phyloP scores from a whole-genome alignment of 64 coral and sea anemone species.

The Stichodactyla mertensii region DNA sequence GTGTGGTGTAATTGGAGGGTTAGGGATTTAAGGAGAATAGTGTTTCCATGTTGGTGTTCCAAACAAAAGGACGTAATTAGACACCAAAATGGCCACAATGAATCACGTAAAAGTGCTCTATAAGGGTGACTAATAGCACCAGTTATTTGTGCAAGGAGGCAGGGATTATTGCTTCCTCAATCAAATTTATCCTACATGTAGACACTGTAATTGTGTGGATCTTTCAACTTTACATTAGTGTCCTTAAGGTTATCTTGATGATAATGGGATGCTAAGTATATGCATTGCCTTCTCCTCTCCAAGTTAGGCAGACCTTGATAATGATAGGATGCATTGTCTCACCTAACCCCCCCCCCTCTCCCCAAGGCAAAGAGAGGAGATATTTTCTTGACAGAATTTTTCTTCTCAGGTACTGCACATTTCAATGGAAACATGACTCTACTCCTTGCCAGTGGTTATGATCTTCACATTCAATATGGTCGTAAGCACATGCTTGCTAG shows the following conservation, averaged over 20 bases:
- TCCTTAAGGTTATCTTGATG: no score
- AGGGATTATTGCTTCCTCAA: no score
- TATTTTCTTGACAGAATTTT: not conserved
- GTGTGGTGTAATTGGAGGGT: no score
- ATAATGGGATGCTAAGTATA: no score
- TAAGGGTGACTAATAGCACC: not conserved
- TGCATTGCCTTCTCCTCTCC: no score
- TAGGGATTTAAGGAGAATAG: not conserved
- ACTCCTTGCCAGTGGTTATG: constrained; percentile 60
- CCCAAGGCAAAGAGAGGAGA: not conserved
- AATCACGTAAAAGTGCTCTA: no score
- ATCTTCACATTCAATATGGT: constrained; percentile 65
- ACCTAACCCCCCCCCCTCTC: no score
- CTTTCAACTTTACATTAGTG: no score
- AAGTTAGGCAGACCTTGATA: no score
- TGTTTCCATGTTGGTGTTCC: not conserved
- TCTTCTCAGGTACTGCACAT: constrained; percentile 38
- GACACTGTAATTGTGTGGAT: no score
- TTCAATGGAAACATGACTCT: constrained; percentile 62
- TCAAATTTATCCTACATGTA: no score
- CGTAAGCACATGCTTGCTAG: constrained; percentile 54
- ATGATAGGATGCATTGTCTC: no score
- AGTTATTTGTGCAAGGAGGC: not conserved
- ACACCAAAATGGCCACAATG: not conserved
- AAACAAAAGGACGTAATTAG: not conserved